Base-by-base conservation (phyloP, 2,888 invertebrate genomes). In the Platycheirus rosarum region DNA sequence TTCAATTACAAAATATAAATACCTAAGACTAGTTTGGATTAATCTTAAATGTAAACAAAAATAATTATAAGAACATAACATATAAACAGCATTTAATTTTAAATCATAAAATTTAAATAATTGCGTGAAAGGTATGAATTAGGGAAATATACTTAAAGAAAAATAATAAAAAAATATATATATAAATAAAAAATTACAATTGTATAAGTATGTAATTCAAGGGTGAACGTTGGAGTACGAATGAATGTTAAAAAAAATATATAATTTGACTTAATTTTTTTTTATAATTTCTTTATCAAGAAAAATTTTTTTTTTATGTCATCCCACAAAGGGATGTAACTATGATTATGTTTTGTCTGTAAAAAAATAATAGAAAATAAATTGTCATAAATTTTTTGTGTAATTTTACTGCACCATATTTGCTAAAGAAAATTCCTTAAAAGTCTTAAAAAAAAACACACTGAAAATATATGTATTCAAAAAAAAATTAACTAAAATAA, bases 1-100 rank as follows among this genome's bases (percentile, higher is more conserved):
- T 70, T 37, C 40, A 29, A 13, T 53, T 66, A 32, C 44, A n/a
- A 53, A 44, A 49, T 26, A 57, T 23, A 63, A 49, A 78, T 78
- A 84, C 84, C 85, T 84, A 85, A 85, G 85, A 85, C 78, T 85
- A 85, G 84, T 75, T 79, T 85, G 78, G 75, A 75, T 44, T 78
- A 70, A 53, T 40, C 40, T 40, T 14, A 75, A 53, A 57, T 65
- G 70, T 71, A 60, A 18, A n/a, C n/a, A n/a, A 51, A 42, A 53
- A 42, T 63, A 49, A 42, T 48, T 68, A 48, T 49, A 66, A 75
- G 63, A 20, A 37, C 35, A 60, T 49, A 35, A 73, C 13, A 60
- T 53, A 63, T 55, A 55, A 66, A 46, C 9, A 42, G 46, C 16
- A n/a, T 48, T 68, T 73, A 68, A 53, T 49, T 79, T 69, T 23